Evolutionary conservation across 2,797 vertebrate genomes (phyloP).

Genomic region (Telmatherina bonti): DNA sequence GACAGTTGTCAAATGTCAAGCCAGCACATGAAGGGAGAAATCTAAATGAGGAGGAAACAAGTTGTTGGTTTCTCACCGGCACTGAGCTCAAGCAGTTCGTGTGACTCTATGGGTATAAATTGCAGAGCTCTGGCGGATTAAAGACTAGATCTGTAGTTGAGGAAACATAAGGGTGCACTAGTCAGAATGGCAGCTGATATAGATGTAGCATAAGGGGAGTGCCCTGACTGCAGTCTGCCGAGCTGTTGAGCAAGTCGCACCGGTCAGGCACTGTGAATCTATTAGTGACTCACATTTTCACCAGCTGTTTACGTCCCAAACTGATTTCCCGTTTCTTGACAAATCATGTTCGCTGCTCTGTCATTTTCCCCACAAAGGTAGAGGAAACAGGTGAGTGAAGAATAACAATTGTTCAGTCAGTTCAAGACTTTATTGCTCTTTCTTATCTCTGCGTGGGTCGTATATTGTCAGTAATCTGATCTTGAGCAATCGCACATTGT

Average conservation of each 20-base stretch:
- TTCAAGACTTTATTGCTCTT: constrained; percentile 22
- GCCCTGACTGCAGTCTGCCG: constrained; percentile 8
- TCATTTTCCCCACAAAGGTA: constrained; percentile 15
- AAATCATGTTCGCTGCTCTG: constrained; percentile 1
- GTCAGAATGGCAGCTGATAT: constrained; percentile 12
- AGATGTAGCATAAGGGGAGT: neutral
- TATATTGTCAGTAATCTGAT: constrained; percentile 15
- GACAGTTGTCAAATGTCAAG: constrained; percentile 63
- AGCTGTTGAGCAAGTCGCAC: constrained; percentile 16
- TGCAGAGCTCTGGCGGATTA: neutral
- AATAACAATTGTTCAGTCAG: constrained; percentile 14
- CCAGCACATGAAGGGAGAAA: constrained; percentile 19
- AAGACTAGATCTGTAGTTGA: neutral
- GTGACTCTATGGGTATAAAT: neutral
- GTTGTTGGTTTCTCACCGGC: constrained; percentile 19
- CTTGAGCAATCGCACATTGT: constrained; percentile 15
- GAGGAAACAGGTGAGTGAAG: constrained; percentile 10
- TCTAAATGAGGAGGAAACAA: constrained; percentile 28
- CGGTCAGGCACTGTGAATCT: constrained; percentile 36
- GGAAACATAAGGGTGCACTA: neutral
- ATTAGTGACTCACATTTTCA: constrained; percentile 14
- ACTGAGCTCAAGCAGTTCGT: neutral
- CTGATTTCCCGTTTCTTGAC: neutral
- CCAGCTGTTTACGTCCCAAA: neutral
- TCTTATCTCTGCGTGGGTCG: neutral